These are phyloP conservation scores for Dynastes grantii DNA, from an alignment of 2,888 invertebrate species.

Conservation along the genomic window DNA sequence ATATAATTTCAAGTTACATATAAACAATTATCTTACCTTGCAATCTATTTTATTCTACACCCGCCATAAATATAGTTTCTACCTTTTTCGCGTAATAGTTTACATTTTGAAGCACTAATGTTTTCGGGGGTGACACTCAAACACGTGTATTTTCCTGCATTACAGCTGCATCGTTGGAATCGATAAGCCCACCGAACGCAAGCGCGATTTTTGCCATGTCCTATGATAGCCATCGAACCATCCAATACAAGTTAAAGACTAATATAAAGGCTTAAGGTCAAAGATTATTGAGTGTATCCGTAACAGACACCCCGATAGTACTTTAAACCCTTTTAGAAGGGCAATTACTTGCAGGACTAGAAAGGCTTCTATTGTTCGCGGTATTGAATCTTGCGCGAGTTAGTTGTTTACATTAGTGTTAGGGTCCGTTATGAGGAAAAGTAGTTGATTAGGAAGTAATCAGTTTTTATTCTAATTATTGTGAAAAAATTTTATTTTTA, in stretches of 20 bases:
- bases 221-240: constrained; percentile 3
- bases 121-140: constrained; percentile 38
- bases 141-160: constrained; percentile 57
- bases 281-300: background rate
- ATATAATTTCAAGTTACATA: no score
- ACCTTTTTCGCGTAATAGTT: background rate
- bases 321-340: background rate
- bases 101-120: constrained; percentile 28
- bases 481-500: no score
- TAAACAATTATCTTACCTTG: constrained; percentile 19
- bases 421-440: no score
- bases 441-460: no score
- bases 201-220: constrained; percentile 54
- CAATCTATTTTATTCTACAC: background rate
- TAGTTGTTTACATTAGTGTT: no score
- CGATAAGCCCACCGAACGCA: constrained; percentile 54
- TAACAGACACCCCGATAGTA: background rate
- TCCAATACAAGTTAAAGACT: background rate
- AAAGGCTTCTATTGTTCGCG: background rate
- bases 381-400: no score
- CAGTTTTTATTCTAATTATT: no score
- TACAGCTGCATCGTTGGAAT: constrained; percentile 55
- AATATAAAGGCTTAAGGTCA: background rate
- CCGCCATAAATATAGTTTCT: constrained; percentile 6
- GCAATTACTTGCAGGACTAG: background rate